Conservation (phyloP, 2,797 vertebrate species). For the Sitta carolinensis region DNA sequence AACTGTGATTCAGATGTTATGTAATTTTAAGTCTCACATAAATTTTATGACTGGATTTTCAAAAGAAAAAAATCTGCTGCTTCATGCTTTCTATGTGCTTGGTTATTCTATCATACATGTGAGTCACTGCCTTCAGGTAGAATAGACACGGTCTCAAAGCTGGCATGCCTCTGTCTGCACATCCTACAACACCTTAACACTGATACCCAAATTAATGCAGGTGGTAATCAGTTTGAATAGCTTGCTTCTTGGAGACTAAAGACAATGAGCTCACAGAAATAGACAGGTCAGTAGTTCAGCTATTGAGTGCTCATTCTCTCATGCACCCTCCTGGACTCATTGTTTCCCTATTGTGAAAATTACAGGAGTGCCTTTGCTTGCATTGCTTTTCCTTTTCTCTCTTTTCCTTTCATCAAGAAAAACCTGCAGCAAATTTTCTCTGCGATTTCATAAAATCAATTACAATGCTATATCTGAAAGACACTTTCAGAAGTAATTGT, state of each 20-base stretch:
- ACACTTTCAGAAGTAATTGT: neutral
- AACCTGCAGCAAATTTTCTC: neutral
- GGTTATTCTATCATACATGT: accelerated
- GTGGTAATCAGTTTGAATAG: neutral
- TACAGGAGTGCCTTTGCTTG: neutral
- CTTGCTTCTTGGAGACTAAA: neutral
- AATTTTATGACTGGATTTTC: neutral
- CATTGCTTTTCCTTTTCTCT: neutral
- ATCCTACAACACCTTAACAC: neutral
- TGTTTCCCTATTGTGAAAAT: neutral
- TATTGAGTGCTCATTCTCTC: neutral
- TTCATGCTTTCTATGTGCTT: neutral
- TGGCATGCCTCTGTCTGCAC: neutral
- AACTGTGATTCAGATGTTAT: neutral
- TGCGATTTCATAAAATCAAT: neutral
- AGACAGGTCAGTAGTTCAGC: neutral
- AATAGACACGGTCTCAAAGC: neutral
- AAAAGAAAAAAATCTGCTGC: neutral
- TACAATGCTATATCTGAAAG: neutral
- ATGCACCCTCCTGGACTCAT: neutral
- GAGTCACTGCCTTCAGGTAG: neutral
- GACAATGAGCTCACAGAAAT: neutral
- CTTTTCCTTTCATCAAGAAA: neutral
- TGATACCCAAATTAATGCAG: neutral
- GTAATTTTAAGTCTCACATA: neutral